These are phyloP conservation scores for Argyrosomus regius DNA, from an alignment of 2,797 vertebrate genomes.

Conservation along the genomic window DNA sequence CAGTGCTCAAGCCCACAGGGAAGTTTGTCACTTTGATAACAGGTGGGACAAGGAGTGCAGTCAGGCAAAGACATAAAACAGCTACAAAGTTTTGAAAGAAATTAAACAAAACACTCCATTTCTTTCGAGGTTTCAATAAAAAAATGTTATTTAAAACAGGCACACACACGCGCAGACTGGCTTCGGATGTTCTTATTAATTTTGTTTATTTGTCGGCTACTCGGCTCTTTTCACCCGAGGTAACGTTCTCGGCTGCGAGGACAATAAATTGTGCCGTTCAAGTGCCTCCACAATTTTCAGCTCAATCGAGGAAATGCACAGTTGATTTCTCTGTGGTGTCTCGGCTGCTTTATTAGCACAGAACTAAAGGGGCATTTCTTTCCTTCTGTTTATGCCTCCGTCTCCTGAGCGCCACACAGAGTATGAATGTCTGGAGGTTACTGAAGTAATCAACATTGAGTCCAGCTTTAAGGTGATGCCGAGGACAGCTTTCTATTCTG, in stretches of 20 bases:
- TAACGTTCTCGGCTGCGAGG: conserved; percentile 49
- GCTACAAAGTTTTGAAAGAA: conserved; percentile 10
- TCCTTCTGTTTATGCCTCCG: conserved; percentile 46
- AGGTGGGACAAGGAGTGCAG: conserved; percentile 48
- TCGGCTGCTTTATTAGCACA: conserved; percentile 63
- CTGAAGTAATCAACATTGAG: conserved; percentile 56
- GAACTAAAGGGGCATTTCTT: conserved; percentile 43
- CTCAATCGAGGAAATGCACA: conserved; percentile 60
- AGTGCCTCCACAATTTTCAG: conserved; percentile 56
- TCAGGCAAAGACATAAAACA: conserved; percentile 6
- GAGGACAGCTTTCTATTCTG: conserved; percentile 23
- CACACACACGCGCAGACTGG: neutral
- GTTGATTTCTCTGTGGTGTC: conserved; percentile 71
- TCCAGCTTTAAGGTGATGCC: conserved; percentile 27
- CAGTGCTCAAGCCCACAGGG: conserved; percentile 25
- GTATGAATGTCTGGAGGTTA: conserved; percentile 49
- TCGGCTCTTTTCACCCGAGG: conserved; percentile 65
- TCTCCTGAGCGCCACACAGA: conserved; percentile 33
- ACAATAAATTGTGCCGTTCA: conserved; percentile 63
- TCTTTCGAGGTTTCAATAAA: conserved; percentile 33
- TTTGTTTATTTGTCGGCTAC: conserved; percentile 55
- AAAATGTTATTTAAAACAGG: conserved; percentile 39
- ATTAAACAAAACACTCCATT: conserved; percentile 1
- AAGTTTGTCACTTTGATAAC: conserved; percentile 60
- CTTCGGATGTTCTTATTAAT: conserved; percentile 53